Conservation (phyloP, 2,113 vertebrate species). For the Planiliza haematocheilus region DNA sequence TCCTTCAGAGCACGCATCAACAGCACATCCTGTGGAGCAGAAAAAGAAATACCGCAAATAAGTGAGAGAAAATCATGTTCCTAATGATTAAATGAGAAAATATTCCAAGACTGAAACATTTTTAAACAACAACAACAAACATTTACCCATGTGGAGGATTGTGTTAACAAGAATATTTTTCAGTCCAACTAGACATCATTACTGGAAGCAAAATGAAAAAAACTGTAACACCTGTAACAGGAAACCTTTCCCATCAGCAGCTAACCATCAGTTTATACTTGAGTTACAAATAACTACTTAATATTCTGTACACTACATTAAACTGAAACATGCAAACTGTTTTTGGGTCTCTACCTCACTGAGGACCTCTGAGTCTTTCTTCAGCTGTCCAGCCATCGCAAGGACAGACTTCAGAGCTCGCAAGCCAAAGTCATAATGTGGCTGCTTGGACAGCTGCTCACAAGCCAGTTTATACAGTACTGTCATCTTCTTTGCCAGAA, state of each 20-base stretch:
- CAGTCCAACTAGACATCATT: no score
- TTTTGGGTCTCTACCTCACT: constrained; percentile 84
- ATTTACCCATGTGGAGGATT: no score
- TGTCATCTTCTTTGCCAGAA: constrained; percentile 98
- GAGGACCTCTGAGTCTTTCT: constrained; percentile 91
- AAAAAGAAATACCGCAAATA: background rate
- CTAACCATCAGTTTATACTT: background rate
- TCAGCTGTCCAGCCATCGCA: constrained; percentile 96
- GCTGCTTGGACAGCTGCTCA: constrained; percentile 96
- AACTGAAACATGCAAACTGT: background rate
- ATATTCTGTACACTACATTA: background rate
- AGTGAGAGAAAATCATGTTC: background rate
- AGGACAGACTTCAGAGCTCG: constrained; percentile 95
- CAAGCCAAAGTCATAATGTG: constrained; percentile 97
- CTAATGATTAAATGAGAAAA: background rate
- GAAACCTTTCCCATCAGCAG: background rate
- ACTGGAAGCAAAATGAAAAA: no score
- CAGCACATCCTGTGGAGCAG: constrained; percentile 89
- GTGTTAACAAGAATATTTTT: no score
- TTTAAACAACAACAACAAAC: background rate
- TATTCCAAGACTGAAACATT: background rate
- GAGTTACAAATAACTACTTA: background rate
- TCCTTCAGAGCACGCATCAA: constrained; percentile 96
- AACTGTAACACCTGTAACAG: no score
- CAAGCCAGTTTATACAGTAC: constrained; percentile 95